Evolutionary conservation across 2,888 invertebrate species (phyloP), one percentile per base, ranked within the genome.

Genomic region (Steinernema hermaphroditum): DNA sequence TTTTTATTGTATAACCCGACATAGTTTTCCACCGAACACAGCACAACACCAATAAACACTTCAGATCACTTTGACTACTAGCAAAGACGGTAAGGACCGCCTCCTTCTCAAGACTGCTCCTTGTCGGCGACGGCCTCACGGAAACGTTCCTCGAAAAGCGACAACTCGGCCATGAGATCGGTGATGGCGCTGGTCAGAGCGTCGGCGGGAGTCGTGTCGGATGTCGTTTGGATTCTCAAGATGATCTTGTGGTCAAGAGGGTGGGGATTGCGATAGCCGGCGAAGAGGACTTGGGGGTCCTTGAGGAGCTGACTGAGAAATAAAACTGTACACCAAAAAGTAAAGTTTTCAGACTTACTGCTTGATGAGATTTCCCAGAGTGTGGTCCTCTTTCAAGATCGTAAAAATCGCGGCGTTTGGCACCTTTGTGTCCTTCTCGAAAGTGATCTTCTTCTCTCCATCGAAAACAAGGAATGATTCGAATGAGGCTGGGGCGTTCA

Each of bases 381-480:
- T 97, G 87, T 99, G 98, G 88, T 98, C 98, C 89, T 98, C 98
- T 88, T 98, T 99, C 87, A 96, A 96, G 22, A 99, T 93, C 0
- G 97, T 98, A 87, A 98, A 99, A 86, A 98, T 93, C 1, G 96
- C 96, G 0, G 98, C 97, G 90, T 99, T 98, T 22, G 97, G 96
- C 9, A 85, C 85, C 83, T 90, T 90, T 0, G 90, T 89, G 76
- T 99, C 98, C 86, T 96, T 92, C 89, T 97, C 96, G 86, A 95
- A 93, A 73, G 93, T 92, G 74, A 98, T 94, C 94, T 97, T 98
- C 88, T 96, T 97, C 88, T 98, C 97, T 86, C 96, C 97, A 81
- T 97, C 97, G 85, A 95, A 96, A 0, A 98, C 89, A 73, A 98
- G 90, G 89, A 98, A 98, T 78, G 96, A 95, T 89, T 98, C 98